Conservation (phyloP, 2,797 vertebrate species). For the Coregonus suidteri region DNA sequence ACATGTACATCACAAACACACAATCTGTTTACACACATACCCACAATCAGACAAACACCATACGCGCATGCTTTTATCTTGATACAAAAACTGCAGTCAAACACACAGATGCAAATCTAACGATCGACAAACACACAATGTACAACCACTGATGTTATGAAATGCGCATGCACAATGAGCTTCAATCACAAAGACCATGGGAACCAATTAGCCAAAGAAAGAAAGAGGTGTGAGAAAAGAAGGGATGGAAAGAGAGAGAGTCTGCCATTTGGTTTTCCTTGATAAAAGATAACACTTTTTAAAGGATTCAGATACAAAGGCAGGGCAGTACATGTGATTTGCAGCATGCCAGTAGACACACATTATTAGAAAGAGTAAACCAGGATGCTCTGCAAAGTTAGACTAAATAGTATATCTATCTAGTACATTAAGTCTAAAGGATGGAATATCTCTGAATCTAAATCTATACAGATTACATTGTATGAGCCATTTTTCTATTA, state of each 20-base stretch:
- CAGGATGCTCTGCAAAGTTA: too few species aligned
- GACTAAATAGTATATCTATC: neutral
- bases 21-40: neutral
- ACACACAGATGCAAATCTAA: constrained; percentile 10
- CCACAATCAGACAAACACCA: neutral
- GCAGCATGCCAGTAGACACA: neutral
- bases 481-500: neutral
- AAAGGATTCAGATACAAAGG: neutral
- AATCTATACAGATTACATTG: constrained; percentile 37
- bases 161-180: neutral
- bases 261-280: neutral
- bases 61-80: constrained; percentile 2
- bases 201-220: neutral
- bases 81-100: neutral
- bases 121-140: neutral
- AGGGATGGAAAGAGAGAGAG: neutral
- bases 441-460: constrained; percentile 20
- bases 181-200: constrained; percentile 4
- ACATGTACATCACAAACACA: neutral
- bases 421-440: neutral
- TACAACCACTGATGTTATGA: neutral
- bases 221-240: neutral
- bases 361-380: constrained; percentile 11
- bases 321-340: too few species aligned
- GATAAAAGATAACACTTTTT: neutral